A percentile compares a stretch with the other conserved stretches of the same genome.
Conservation (phyloP, 2,888 invertebrate species). For the Meghimatium bilineatum region DNA sequence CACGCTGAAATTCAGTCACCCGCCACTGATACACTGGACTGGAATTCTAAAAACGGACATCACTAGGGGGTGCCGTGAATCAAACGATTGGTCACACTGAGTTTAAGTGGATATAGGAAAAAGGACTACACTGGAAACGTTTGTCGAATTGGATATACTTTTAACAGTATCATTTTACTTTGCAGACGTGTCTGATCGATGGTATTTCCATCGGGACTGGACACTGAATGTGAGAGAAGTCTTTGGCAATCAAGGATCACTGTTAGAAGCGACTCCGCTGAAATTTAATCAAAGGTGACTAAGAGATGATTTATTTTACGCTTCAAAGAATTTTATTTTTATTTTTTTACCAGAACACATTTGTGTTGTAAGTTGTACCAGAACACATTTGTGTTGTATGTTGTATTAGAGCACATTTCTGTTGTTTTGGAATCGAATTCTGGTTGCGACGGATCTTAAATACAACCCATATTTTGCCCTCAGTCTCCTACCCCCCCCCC, state of each 20-base stretch:
- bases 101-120: neutral
- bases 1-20: too few species aligned
- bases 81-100: neutral
- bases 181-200: neutral
- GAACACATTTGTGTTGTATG: too few species aligned
- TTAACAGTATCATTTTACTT: neutral
- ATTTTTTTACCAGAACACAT: too few species aligned
- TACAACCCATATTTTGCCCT: too few species aligned
- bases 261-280: neutral
- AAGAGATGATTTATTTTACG: too few species aligned
- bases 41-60: neutral
- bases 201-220: neutral
- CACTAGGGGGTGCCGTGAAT: neutral
- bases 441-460: too few species aligned
- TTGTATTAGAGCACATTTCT: too few species aligned
- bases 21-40: neutral
- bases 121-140: neutral
- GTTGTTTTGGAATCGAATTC: too few species aligned
- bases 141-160: neutral
- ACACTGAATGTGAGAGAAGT: neutral
- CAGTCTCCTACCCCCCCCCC: too few species aligned
- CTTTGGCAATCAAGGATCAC: neutral
- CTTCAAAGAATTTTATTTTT: too few species aligned
- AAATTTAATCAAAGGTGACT: neutral
- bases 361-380: too few species aligned